phyloP scores from a whole-genome alignment of 30 jellyfish, hydroid and myxozoan genomes.

The Sanderia malayensis region DNA sequence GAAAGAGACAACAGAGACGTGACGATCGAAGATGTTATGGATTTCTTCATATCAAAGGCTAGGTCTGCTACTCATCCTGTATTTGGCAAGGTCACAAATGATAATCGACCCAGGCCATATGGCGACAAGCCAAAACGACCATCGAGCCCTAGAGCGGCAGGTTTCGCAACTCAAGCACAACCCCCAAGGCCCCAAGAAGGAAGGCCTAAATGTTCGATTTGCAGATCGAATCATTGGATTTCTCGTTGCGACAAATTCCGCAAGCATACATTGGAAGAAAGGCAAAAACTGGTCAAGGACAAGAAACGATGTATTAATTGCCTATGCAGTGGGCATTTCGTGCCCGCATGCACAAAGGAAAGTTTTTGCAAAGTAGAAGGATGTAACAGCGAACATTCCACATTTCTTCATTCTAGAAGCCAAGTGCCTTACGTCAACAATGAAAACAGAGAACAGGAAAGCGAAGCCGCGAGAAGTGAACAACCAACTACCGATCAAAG shows the following conservation, averaged over 20 bases:
- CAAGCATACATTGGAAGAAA: conserved; percentile 14
- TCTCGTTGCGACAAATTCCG: conserved; percentile 2
- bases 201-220: not conserved
- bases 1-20: conserved; percentile 6
- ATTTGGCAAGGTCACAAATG: not conserved
- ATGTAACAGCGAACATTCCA: conserved; percentile 13
- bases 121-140: not conserved
- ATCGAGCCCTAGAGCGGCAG: conserved; percentile 1
- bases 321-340: conserved; percentile 10
- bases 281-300: conserved; percentile 1
- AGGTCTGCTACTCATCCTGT: conserved; percentile 18
- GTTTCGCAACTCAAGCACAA: not conserved
- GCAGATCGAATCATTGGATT: conserved; percentile 12
- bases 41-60: not conserved
- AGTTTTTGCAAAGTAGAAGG: conserved; percentile 17
- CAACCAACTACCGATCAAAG: not conserved
- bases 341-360: conserved; percentile 3
- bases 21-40: conserved; percentile 1
- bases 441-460: not conserved
- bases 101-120: not conserved
- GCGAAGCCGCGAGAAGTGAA: not conserved
- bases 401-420: conserved; percentile 9
- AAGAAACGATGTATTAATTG: conserved; percentile 21
- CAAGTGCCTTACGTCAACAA: not conserved
- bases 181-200: not conserved